Evolutionary conservation across 1,140 invertebrate genomes (phyloP).

Genomic region (Papilio aristodemus): DNA sequence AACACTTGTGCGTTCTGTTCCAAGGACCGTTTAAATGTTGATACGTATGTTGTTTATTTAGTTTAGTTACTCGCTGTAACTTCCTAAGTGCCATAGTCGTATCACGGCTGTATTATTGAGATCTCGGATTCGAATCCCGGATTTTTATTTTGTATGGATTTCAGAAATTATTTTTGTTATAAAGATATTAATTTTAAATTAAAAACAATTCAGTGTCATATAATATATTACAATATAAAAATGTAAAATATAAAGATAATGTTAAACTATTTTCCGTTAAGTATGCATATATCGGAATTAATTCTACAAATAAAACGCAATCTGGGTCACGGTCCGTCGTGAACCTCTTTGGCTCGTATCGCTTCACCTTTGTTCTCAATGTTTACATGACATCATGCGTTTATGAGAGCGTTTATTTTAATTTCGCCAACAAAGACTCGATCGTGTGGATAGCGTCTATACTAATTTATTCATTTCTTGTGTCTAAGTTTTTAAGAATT

Average conservation of each 20-base stretch:
- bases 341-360: slow-evolving; percentile 52
- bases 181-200: too few relatives aligned
- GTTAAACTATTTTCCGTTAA: not conserved
- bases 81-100: too few relatives aligned
- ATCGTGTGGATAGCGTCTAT: not conserved
- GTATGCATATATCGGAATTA: slow-evolving; percentile 40
- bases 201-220: too few relatives aligned
- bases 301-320: slow-evolving; percentile 62
- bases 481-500: not conserved
- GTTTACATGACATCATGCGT: slow-evolving; percentile 42
- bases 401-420: slow-evolving; percentile 14
- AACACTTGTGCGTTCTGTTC: slow-evolving; percentile 1
- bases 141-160: too few relatives aligned
- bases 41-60: too few relatives aligned
- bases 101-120: too few relatives aligned
- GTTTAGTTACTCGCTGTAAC: too few relatives aligned
- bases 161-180: too few relatives aligned
- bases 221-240: too few relatives aligned
- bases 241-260: too few relatives aligned
- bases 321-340: slow-evolving; percentile 65
- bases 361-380: slow-evolving; percentile 49
- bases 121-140: too few relatives aligned
- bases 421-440: not conserved
- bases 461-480: not conserved
- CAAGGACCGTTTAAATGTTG: not conserved